Percentiles rank a stretch among this genome's conserved stretches.
phyloP scores from a whole-genome alignment of 2,888 invertebrate genomes.

The Drosophila fungiperda region DNA sequence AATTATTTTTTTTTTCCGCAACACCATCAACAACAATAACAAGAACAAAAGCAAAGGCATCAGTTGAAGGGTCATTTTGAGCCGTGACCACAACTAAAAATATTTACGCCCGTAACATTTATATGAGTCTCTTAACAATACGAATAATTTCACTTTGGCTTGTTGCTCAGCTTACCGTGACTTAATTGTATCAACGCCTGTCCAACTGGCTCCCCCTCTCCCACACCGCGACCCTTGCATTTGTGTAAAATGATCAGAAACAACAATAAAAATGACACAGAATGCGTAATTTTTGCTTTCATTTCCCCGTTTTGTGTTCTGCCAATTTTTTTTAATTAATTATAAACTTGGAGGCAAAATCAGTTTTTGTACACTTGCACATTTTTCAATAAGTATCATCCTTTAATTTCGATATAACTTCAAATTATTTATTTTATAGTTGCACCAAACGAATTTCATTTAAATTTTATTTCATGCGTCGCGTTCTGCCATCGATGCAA shows the following conservation, averaged over 20 bases:
- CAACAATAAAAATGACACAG: slow-evolving; percentile 55
- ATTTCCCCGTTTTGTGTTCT: slow-evolving; percentile 47
- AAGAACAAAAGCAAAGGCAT: background rate
- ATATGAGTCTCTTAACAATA: slow-evolving; percentile 25
- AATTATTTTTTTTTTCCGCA: slow-evolving; percentile 43
- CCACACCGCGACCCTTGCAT: slow-evolving; percentile 37
- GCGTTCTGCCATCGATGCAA: slow-evolving; percentile 68
- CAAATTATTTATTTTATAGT: background rate
- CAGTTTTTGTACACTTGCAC: slow-evolving; percentile 13
- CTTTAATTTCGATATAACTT: background rate
- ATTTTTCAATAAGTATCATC: background rate
- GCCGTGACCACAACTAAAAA: slow-evolving; percentile 50
- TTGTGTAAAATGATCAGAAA: slow-evolving; percentile 47
- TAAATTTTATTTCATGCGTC: slow-evolving; percentile 9
- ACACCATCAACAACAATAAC: slow-evolving; percentile 12
- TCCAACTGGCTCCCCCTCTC: slow-evolving; percentile 60
- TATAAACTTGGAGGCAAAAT: background rate
- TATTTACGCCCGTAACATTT: slow-evolving; percentile 29
- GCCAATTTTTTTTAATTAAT: slow-evolving; percentile 37
- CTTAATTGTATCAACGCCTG: slow-evolving; percentile 84
- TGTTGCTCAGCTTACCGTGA: slow-evolving; percentile 82
- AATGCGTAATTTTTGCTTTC: slow-evolving; percentile 48
- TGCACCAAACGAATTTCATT: slow-evolving; percentile 5
- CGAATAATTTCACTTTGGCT: slow-evolving; percentile 62
- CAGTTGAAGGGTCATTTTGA: slow-evolving; percentile 42